phyloP scores from a whole-genome alignment of 2,797 vertebrate species.

The Lithobates sylvaticus region DNA sequence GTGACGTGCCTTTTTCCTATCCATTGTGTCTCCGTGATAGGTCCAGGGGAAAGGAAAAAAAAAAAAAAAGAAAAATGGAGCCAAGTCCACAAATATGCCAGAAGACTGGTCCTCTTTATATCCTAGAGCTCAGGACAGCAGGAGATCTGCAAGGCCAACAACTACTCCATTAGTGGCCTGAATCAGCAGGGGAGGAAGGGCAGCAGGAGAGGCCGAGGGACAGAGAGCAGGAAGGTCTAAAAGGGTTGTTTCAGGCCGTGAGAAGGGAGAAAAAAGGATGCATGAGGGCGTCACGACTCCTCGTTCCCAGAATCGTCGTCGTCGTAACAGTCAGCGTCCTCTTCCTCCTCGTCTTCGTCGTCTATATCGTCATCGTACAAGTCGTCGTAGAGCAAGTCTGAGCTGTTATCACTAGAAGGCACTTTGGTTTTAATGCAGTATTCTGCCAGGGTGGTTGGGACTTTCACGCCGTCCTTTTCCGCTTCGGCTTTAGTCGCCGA shows the following conservation, averaged over 20 bases:
- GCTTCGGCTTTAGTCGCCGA: constrained; percentile 94
- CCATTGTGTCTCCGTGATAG: constrained; percentile 67
- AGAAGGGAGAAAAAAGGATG: constrained; percentile 36
- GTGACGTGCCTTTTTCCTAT: constrained; percentile 67
- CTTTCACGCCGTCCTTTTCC: constrained; percentile 95
- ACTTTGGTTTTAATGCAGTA: constrained; percentile 99
- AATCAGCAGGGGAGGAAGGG: constrained; percentile 66
- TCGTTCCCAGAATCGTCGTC: constrained; percentile 98
- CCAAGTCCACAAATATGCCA: constrained; percentile 74
- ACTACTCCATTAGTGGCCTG: constrained; percentile 79
- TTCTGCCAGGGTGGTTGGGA: constrained; percentile 94
- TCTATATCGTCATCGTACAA: constrained; percentile 96
- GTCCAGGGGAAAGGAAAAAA: constrained; percentile 74
- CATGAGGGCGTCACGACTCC: constrained; percentile 87
- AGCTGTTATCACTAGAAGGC: constrained; percentile 97
- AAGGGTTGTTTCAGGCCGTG: constrained; percentile 36
- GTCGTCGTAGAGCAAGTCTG: constrained; percentile 97
- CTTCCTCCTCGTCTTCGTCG: constrained; percentile 92
- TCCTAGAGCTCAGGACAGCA: constrained; percentile 70
- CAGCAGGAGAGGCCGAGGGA: constrained; percentile 32
- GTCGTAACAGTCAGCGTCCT: constrained; percentile 94
- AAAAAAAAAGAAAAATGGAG: constrained; percentile 70
- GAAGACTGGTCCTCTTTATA: constrained; percentile 67
- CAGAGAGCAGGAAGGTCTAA: constrained; percentile 69
- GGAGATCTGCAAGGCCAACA: constrained; percentile 72